A percentile compares a stretch with the other conserved stretches of the same genome.
These are phyloP conservation scores for Ooceraea biroi DNA, from an alignment of 1,140 invertebrate genomes.

Conservation along the genomic window DNA sequence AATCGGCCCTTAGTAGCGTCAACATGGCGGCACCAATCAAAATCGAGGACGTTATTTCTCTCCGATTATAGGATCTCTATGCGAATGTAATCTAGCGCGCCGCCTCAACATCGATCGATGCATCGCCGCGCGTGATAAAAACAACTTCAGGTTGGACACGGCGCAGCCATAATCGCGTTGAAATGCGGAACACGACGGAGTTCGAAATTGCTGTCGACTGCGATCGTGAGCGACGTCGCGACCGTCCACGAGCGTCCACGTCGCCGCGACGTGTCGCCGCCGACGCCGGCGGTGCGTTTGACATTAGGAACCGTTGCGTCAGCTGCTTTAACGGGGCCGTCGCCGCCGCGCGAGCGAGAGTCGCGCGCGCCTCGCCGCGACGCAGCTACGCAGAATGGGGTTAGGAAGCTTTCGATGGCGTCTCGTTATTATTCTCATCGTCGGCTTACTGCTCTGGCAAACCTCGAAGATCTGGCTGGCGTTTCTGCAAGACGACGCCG, in stretches of 20 bases:
- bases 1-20: no score
- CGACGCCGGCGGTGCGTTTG: background rate
- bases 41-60: no score
- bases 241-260: background rate
- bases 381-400: slow-evolving; percentile 69
- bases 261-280: background rate
- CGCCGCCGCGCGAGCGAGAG: slow-evolving; percentile 20
- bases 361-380: slow-evolving; percentile 23
- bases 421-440: slow-evolving; percentile 64
- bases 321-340: slow-evolving; percentile 15
- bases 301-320: slow-evolving; percentile 36
- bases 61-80: no score
- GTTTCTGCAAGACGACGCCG: slow-evolving; percentile 34
- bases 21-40: no score
- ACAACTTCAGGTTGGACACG: background rate
- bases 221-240: background rate
- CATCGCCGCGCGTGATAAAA: background rate
- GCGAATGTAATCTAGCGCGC: no score
- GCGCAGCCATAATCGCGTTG: background rate
- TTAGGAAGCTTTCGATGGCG: slow-evolving; percentile 72
- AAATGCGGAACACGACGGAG: background rate
- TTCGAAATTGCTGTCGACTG: no score
- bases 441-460: slow-evolving; percentile 76
- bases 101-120: no score
- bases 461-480: slow-evolving; percentile 71